A percentile compares a stretch with the other conserved stretches of the same genome.
phyloP scores from a whole-genome alignment of 2,113 vertebrate genomes.

The Sinocyclocheilus anophthalmus region DNA sequence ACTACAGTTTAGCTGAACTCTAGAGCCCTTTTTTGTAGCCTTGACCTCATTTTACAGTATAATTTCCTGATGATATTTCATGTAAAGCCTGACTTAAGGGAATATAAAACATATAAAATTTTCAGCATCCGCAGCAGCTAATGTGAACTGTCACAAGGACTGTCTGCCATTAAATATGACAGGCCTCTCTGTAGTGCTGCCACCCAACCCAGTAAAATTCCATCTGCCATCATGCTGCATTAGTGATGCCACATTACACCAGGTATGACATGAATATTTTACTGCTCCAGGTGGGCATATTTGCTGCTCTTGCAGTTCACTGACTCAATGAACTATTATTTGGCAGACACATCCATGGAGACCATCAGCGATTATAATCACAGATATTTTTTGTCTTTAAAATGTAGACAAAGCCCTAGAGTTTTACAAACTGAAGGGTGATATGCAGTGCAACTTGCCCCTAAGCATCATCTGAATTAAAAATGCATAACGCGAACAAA shows the following conservation, averaged over 20 bases:
- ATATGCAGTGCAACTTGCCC: neutral
- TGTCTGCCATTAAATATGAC: constrained; percentile 47
- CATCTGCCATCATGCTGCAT: constrained; percentile 55
- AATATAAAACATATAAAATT: constrained; percentile 49
- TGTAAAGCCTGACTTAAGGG: neutral
- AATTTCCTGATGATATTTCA: too few species aligned
- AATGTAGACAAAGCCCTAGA: neutral
- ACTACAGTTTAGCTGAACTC: too few species aligned
- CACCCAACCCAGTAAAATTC: constrained; percentile 36
- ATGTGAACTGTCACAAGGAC: constrained; percentile 51
- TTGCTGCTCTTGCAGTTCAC: constrained; percentile 35
- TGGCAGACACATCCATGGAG: neutral
- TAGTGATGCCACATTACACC: constrained; percentile 55
- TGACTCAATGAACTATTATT: constrained; percentile 36
- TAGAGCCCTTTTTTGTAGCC: too few species aligned
- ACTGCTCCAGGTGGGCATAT: constrained; percentile 45
- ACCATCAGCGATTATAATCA: neutral
- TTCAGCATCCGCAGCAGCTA: constrained; percentile 52
- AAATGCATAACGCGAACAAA: neutral
- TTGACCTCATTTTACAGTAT: too few species aligned
- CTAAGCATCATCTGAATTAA: neutral
- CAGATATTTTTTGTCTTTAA: constrained; percentile 13
- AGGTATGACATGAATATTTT: constrained; percentile 58
- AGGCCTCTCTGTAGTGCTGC: constrained; percentile 28
- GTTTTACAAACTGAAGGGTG: neutral